Evolutionary conservation across 1,140 invertebrate species (phyloP), one percentile per base, ranked within the genome.

Genomic region (Drosophila pachea): DNA sequence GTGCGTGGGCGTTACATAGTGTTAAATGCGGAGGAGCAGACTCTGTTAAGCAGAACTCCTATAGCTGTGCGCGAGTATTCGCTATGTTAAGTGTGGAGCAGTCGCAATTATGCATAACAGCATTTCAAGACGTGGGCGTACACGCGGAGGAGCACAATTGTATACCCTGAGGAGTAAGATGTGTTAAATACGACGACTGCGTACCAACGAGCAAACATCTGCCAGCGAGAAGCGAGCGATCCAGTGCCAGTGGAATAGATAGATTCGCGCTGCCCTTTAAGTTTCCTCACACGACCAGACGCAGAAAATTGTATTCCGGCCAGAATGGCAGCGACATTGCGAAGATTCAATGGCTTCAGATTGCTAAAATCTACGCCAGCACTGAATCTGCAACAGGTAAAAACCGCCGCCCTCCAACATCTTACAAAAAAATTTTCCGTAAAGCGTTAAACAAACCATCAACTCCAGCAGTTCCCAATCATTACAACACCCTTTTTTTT

Each of bases 281-380:
- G 76, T 81, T 86, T 84, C 77, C 64, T 76, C 72, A 81, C 68
- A 84, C 74, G 76, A 86, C 81, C 73, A 78, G 76, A 84, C 66
- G 81, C 79, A 73, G 48, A 81, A 86, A 76, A 72, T 65, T 64
- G 7, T 50, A 81, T 76, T 86, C 76, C 90, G 89, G 78, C 91
- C 92, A 95, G 92, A 91, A 95, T 95, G 95, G 94, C 94, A 92
- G 94, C 94, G 88, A 92, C 93, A 89, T 92, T 95, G 89, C 93
- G 94, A 91, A 93, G 94, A 90, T 93, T 95, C 93, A 95, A 93
- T 92, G 94, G 94, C 91, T 92, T 94, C 89, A 92, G 93, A 89
- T 76, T 89, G 74, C 78, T 89, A 42, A 89, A 88, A 82, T 78
- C 88, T 35, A 74, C 65, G 62, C 76, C 86, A 60, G 73, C 86